Base-by-base conservation (phyloP, 2,113 vertebrate genomes). In the Chionodraco myersi region DNA sequence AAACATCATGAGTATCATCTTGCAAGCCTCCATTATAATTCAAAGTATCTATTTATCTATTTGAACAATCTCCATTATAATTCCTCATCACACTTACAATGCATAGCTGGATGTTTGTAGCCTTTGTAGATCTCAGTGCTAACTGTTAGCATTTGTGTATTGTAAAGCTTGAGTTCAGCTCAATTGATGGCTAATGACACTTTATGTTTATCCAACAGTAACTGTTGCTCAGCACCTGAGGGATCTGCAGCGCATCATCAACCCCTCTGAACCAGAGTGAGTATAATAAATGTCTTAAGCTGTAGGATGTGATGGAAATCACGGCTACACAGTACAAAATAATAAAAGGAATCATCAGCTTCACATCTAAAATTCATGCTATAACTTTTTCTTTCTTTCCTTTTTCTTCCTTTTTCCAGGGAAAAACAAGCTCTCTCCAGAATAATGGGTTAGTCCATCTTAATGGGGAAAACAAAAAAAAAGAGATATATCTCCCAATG, bases 231-330 rank as follows among this genome's bases (percentile, higher is more conserved):
- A 93, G 30, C 93, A 93, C 69, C 36, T 95, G 45, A 63, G 58
- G 66, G 87, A 91, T 2, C 86, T 95, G 75, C 84, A 91, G 10
- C 92, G 77, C 1, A 52, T 89, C 68, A 81, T 90, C 80, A 82
- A 90, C 70, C 85, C 90, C 0, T 1, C 79, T 15, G 30, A 1
- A 51, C 57, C 86, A 75, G 60, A 84, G 86, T 94, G 70, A 94
- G 91, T 91, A 80, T 91, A 80, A 14, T 0, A 63, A 15, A 5
- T 13, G 8, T 34, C 6, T 58, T 36, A 15, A 26, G 10, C 21
- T 48, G 5, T 18, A 53, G 14, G n/a, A 41, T 54, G 10, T n/a
- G 2, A 49, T 0, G 30, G 14, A 23, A 44, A 36, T 10, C 65
- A 12, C 41, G 5, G 13, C 23, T 6, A 30, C 23, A 57, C 23